phyloP scores from a whole-genome alignment of 1,140 invertebrate genomes.

The Spodoptera frugiperda region DNA sequence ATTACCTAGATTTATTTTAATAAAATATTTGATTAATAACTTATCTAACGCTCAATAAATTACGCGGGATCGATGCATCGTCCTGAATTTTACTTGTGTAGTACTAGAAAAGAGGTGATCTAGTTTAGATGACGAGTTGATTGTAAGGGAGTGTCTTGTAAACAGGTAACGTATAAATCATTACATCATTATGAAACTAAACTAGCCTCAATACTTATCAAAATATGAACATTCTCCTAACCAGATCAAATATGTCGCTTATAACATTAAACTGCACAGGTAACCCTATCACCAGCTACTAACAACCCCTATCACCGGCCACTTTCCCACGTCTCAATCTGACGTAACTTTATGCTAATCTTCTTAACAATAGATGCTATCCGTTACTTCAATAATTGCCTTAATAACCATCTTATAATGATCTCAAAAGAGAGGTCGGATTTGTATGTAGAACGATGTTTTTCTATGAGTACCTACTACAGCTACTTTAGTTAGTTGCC shows the following conservation, averaged over 20 bases:
- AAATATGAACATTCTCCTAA: background rate
- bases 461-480: slow-evolving; percentile 69
- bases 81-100: no score
- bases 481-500: slow-evolving; percentile 64
- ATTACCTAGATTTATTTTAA: no score
- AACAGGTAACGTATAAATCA: no score
- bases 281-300: slow-evolving; percentile 45
- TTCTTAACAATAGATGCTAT: slow-evolving; percentile 68
- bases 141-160: no score
- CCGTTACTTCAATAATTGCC: slow-evolving; percentile 78
- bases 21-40: no score
- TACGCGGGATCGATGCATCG: no score
- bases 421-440: slow-evolving; percentile 82
- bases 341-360: slow-evolving; percentile 74
- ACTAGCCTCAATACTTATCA: background rate
- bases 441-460: slow-evolving; percentile 69
- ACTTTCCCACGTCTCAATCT: slow-evolving; percentile 69
- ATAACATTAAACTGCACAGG: background rate
- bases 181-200: background rate
- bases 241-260: no score
- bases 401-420: slow-evolving; percentile 78
- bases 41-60: no score
- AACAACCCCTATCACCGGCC: slow-evolving; percentile 23
- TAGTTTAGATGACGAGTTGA: no score
- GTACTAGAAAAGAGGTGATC: no score